Evolutionary conservation across 2,888 invertebrate species (phyloP), one percentile per base, ranked within the genome.

Genomic region (Myopa testacea): DNA sequence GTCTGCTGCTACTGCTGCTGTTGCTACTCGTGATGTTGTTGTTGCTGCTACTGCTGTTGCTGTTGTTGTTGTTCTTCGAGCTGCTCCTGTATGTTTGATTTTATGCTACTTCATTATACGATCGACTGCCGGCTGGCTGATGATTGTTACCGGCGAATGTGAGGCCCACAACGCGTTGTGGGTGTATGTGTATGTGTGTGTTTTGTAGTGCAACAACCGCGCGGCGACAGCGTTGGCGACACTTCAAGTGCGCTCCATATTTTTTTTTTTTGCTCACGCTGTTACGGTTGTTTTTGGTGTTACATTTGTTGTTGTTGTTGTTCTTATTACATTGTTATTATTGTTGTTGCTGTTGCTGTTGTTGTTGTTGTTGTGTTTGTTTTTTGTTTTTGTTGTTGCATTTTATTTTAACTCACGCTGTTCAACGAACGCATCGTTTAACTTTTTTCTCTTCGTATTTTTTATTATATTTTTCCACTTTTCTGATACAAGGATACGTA

Each of bases 161-260:
- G 45, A 1, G 10, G 45, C 45, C 10, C 45, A 10, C 45, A 45
- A 45, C 45, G 45, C 45, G 45, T 45, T 45, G 45, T 45, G 45
- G 1, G 45, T 45, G 45, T 26, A 2, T 26, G 26, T 26, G 26
- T 26, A 2, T 58, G 62, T 73, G 73, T 55, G 73, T 67, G 40
- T 6, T 19, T 10, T 69, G 69, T 50, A 26, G 75, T 67, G 75
- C 75, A 75, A 67, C 58, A 75, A 75, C 75, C 67, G 75, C 75
- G 62, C 26, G 62, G 62, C 62, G 38, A 52, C 58, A n/a, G 58
- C 73, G 65, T 75, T 75, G 75, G 75, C 55, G 75, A 75, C 67
- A 67, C 16, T 75, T 75, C 75, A 75, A 75, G 75, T 67, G 67
- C 67, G 65, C 67, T 75, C 38, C 45, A 45, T 19, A 26, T 63